Base-by-base conservation (phyloP, 2,888 invertebrate species). In the Noctua pronuba region DNA sequence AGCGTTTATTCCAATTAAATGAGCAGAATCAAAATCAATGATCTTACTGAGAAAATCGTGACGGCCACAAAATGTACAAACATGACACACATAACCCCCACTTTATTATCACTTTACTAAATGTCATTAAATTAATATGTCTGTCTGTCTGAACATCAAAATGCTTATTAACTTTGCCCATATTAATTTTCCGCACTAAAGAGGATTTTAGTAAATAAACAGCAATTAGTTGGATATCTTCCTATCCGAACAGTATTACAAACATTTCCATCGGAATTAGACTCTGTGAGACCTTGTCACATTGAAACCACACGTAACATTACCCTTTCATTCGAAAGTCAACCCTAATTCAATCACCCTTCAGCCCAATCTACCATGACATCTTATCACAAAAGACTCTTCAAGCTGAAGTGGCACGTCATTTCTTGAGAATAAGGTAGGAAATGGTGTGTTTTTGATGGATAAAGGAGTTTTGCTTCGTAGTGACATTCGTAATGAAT, bases 401-500 rank as follows among this genome's bases (percentile, higher is more conserved):
- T 72, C 74, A 83, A 58, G 64, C 69, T 55, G 71, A 81, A 84
- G 41, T 80, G 44, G 79, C 52, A 69, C 64, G 10, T 85, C 31
- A 41, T 0, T 0, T 78, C 74, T 84, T 77, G 52, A 81, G 69
- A 78, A 85, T 89, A 89, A 80, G 79, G 83, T 69, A 69, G 70
- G 58, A 75, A 79, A 65, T 87, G 78, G 79, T 80, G 24, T 85
- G 80, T 67, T 73, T 83, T 72, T 77, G 64, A 78, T 44, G 41
- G 64, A 80, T 84, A 79, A 79, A 82, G 86, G 80, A 79, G 82
- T 82, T 87, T 82, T 60, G 80, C 77, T 89, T 87, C 83, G 83
- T 78, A 85, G 81, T 84, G 88, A 88, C 85, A 88, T 89, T 91
- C 86, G 89, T 89, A 90, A 89, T 91, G 90, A 90, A 91, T 91